These are phyloP conservation scores for Carassius carassius DNA, from an alignment of 2,113 vertebrate genomes.

Conservation along the genomic window DNA sequence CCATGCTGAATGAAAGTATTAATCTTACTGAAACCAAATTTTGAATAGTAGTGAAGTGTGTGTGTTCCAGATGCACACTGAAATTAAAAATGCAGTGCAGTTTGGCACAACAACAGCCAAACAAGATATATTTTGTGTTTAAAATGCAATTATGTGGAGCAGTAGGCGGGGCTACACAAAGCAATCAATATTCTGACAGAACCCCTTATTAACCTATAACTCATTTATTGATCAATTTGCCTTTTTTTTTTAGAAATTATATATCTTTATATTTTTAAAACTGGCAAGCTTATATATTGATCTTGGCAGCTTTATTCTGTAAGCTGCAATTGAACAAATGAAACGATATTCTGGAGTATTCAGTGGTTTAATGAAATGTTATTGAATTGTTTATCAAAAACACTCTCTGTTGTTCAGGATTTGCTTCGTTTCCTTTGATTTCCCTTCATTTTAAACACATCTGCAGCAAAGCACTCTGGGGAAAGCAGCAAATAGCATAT, in stretches of 20 bases:
- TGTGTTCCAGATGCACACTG: neutral
- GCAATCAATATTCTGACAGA: neutral
- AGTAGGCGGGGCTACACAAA: neutral
- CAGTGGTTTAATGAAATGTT: neutral
- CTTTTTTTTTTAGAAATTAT: neutral
- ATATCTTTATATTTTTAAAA: neutral
- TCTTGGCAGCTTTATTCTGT: neutral
- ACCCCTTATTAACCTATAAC: neutral
- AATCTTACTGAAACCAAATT: neutral
- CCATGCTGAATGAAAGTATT: too few species aligned
- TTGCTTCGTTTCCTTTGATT: slow-evolving; percentile 31
- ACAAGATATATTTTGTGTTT: neutral
- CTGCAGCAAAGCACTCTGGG: slow-evolving; percentile 20
- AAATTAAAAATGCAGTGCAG: too few species aligned
- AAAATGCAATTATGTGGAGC: neutral
- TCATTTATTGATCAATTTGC: neutral
- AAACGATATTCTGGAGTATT: neutral
- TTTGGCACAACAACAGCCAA: neutral
- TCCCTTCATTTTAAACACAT: slow-evolving; percentile 28
- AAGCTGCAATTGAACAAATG: slow-evolving; percentile 7
- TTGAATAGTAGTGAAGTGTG: neutral
- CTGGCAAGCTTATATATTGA: neutral
- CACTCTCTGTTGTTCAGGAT: slow-evolving; percentile 6
- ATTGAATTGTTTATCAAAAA: too few species aligned
- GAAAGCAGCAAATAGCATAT: slow-evolving; percentile 57